These are phyloP conservation scores for Elgonia sp. DNA, from an alignment of 2,888 invertebrate genomes.

Conservation along the genomic window DNA sequence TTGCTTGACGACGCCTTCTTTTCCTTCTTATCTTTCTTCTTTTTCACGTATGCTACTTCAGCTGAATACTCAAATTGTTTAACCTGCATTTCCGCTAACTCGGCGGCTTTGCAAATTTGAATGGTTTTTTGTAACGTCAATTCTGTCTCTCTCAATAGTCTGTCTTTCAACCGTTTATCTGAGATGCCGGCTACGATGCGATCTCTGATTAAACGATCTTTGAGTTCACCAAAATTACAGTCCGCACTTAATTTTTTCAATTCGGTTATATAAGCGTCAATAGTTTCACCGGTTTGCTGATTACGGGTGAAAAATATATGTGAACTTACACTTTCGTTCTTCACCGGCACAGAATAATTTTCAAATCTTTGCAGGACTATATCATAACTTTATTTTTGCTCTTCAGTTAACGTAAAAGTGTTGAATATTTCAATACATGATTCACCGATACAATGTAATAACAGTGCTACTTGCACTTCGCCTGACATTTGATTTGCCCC, in stretches of 20 bases:
- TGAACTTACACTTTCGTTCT: slow-evolving; percentile 71
- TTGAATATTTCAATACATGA: slow-evolving; percentile 78
- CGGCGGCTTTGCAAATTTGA: slow-evolving; percentile 74
- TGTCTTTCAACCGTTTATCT: slow-evolving; percentile 73
- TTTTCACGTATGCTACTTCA: slow-evolving; percentile 38
- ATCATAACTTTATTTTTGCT: slow-evolving; percentile 20
- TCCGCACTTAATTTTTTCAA: slow-evolving; percentile 74
- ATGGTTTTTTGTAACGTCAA: slow-evolving; percentile 71
- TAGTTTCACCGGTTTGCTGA: slow-evolving; percentile 74
- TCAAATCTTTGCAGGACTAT: slow-evolving; percentile 72
- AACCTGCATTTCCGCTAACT: slow-evolving; percentile 70
- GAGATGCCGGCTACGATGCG: slow-evolving; percentile 76
- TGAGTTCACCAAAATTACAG: slow-evolving; percentile 76
- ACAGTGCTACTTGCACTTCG: slow-evolving; percentile 76
- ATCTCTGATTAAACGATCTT: slow-evolving; percentile 78
- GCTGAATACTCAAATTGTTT: slow-evolving; percentile 47
- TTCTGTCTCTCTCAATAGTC: slow-evolving; percentile 76
- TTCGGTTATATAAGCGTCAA: slow-evolving; percentile 77
- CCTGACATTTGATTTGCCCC: slow-evolving; percentile 68
- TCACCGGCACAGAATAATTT: slow-evolving; percentile 60
- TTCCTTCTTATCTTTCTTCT: background rate
- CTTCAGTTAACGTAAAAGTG: slow-evolving; percentile 74
- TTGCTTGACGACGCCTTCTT: background rate
- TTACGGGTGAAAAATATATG: slow-evolving; percentile 78
- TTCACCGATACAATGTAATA: slow-evolving; percentile 78